A percentile compares a stretch with the other conserved stretches of the same genome.
phyloP scores from a whole-genome alignment of 2,113 vertebrate genomes.

The Pterocles gutturalis region DNA sequence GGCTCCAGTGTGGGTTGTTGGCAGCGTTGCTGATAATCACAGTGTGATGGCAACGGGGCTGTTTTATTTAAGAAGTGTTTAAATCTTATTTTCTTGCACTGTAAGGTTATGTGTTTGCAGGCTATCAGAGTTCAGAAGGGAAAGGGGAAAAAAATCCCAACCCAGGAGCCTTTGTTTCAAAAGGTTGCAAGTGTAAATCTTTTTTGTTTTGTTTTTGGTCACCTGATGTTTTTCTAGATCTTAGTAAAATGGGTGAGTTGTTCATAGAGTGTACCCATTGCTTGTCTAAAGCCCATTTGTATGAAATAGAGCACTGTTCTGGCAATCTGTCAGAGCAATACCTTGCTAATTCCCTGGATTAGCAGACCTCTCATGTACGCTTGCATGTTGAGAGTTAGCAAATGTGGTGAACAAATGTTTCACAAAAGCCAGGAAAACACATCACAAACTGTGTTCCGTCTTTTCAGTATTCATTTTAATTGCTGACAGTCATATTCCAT shows the following conservation, averaged over 20 bases:
- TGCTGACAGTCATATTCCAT: slow-evolving; percentile 15
- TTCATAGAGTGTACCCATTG: not conserved
- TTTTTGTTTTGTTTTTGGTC: slow-evolving; percentile 15
- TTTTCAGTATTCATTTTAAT: not conserved
- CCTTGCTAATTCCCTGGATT: slow-evolving; percentile 39
- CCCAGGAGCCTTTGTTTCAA: not conserved
- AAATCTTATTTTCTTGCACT: slow-evolving; percentile 36
- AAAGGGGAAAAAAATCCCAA: not conserved
- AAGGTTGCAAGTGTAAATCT: slow-evolving; percentile 30
- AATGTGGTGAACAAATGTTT: slow-evolving; percentile 61
- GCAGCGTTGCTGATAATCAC: slow-evolving; percentile 52
- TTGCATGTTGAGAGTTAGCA: not conserved
- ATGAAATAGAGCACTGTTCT: not conserved
- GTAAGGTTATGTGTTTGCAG: slow-evolving; percentile 31
- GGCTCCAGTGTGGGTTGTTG: slow-evolving; percentile 25
- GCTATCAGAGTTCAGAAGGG: slow-evolving; percentile 13
- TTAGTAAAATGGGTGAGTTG: not conserved
- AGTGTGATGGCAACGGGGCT: slow-evolving; percentile 13
- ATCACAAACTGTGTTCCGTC: not conserved
- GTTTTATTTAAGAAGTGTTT: slow-evolving; percentile 60
- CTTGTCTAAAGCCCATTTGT: not conserved
- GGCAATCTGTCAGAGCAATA: not conserved
- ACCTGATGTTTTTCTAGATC: not conserved
- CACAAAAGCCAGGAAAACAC: slow-evolving; percentile 45
- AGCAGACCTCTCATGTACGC: not conserved